A percentile compares a stretch with the other conserved stretches of the same genome.
phyloP scores from a whole-genome alignment of 92 coral and sea anemone genomes.

The Zoanthus solanderi region DNA sequence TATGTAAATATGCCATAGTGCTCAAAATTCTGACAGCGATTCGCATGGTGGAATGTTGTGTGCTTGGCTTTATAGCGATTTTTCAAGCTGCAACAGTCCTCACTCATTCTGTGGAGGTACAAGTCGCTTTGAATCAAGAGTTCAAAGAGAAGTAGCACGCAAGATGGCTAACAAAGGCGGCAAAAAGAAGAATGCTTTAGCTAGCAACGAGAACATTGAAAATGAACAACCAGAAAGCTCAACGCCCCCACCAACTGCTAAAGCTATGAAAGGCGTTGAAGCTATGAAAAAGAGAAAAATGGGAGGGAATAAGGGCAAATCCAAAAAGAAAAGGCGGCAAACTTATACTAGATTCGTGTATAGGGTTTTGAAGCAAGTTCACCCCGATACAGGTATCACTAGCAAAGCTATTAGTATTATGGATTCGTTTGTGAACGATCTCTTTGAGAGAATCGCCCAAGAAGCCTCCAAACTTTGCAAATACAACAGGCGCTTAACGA shows the following conservation, averaged over 20 bases:
- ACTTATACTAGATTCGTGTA: not conserved
- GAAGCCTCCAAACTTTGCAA: constrained; percentile 19
- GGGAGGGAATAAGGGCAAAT: not conserved
- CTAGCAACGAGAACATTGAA: not conserved
- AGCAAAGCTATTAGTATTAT: constrained; percentile 35
- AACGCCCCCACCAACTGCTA: not conserved
- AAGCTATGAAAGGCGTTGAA: not conserved
- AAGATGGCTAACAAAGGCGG: constrained; percentile 4
- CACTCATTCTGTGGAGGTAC: not conserved
- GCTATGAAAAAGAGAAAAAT: not conserved
- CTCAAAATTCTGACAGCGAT: no score
- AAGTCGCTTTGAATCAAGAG: not conserved
- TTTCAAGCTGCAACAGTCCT: not conserved
- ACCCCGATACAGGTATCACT: constrained; percentile 17
- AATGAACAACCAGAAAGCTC: not conserved
- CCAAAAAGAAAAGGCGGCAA: not conserved
- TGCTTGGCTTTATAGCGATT: not conserved
- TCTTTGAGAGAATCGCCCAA: constrained; percentile 25
- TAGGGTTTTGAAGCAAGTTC: constrained; percentile 31
- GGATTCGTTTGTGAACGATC: constrained; percentile 40
- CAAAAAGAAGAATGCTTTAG: not conserved
- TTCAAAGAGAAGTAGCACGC: not conserved
- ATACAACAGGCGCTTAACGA: constrained; percentile 2
- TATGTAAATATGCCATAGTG: no score
- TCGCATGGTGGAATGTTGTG: not conserved